A percentile compares a stretch with the other conserved stretches of the same genome.
These are phyloP conservation scores for Beaufortia kweichowensis DNA, from an alignment of 2,113 vertebrate species.

Conservation along the genomic window DNA sequence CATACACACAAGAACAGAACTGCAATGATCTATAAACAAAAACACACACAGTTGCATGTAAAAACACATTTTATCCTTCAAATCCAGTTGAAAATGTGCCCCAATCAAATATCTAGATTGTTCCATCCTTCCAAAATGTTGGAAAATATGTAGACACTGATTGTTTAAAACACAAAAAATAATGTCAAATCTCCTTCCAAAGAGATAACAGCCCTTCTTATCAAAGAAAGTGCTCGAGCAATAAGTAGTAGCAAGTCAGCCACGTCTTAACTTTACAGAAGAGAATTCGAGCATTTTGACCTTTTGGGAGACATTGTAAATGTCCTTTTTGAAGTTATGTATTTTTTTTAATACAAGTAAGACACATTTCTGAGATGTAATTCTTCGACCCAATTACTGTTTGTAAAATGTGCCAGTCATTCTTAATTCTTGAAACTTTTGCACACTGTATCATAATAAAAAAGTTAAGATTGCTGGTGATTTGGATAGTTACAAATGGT, in stretches of 20 bases:
- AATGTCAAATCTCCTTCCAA: background rate
- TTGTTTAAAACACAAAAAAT: constrained; percentile 2
- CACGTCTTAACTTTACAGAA: background rate
- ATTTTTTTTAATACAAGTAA: background rate
- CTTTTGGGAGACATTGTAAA: background rate
- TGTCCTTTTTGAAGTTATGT: no score
- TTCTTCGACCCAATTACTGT: background rate
- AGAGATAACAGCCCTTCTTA: background rate
- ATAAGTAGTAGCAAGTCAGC: background rate
- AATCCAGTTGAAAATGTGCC: background rate
- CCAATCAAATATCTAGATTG: background rate
- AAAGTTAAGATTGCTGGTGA: no score
- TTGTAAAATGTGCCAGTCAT: background rate
- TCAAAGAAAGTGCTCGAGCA: constrained; percentile 9
- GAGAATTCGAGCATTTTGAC: background rate
- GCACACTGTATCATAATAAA: background rate
- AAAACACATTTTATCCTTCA: background rate
- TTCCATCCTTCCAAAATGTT: background rate
- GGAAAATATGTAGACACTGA: background rate
- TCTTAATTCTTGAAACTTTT: background rate
- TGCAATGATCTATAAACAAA: background rate
- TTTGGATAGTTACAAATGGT: no score
- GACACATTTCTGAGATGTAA: background rate
- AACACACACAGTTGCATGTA: background rate
- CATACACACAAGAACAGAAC: background rate